Evolutionary conservation across 2,888 invertebrate genomes (phyloP).

Genomic region (Ceramica pisi): DNA sequence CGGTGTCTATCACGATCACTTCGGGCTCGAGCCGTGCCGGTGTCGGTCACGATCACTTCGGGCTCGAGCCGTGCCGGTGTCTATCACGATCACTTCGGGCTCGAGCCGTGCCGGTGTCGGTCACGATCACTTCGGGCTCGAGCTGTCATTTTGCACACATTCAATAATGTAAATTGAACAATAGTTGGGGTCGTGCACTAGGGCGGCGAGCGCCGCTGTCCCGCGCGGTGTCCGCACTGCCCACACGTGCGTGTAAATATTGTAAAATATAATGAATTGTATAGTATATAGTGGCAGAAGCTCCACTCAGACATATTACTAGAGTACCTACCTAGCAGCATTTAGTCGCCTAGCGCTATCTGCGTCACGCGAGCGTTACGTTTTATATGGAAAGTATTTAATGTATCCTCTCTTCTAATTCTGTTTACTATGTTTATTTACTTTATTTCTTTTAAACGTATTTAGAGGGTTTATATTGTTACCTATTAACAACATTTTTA

Average conservation of each 20-base stretch:
- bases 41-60: too few relatives aligned
- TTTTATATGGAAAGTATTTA: constrained; percentile 23
- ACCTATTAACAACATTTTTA: background rate
- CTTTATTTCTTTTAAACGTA: constrained; percentile 24
- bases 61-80: too few relatives aligned
- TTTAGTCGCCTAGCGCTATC: constrained; percentile 21
- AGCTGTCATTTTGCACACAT: background rate
- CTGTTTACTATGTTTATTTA: constrained; percentile 12
- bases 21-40: too few relatives aligned
- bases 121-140: background rate
- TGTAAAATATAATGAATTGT: constrained; percentile 67
- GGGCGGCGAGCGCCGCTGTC: background rate
- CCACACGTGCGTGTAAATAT: constrained; percentile 67
- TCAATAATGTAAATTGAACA: background rate
- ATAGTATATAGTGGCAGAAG: constrained; percentile 38
- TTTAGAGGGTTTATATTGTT: constrained; percentile 22
- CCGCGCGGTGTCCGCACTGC: constrained; percentile 4
- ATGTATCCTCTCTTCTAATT: constrained; percentile 19
- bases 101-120: background rate
- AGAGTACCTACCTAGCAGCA: constrained; percentile 19
- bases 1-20: too few relatives aligned
- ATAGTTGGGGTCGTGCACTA: background rate
- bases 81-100: too few relatives aligned
- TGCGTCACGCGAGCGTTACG: constrained; percentile 32
- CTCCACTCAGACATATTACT: constrained; percentile 17